A percentile compares a stretch with the other conserved stretches of the same genome.
Evolutionary conservation across 2,113 vertebrate genomes (phyloP).

Genomic region (Mustelus asterias): DNA sequence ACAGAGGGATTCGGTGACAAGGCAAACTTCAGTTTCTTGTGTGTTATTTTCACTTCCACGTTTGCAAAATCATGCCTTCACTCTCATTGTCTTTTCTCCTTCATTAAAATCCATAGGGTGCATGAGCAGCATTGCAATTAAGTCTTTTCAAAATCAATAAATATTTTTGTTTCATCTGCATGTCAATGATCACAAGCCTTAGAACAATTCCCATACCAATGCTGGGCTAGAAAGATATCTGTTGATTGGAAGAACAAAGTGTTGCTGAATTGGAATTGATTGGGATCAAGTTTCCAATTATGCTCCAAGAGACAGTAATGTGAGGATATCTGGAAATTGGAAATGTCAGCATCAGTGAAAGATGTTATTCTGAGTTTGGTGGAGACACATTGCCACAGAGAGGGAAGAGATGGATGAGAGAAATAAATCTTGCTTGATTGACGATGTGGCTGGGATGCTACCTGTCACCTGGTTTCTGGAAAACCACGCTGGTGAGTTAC

Average conservation of each 20-base stretch:
- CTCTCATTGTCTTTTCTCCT: not conserved
- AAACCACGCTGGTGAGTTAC: not conserved
- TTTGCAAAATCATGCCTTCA: not conserved
- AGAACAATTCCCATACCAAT: not conserved
- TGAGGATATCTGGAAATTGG: not conserved
- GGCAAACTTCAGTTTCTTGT: not conserved
- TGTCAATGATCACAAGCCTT: not conserved
- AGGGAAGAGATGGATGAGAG: not conserved
- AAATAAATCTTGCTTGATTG: not conserved
- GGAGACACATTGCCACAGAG: not conserved
- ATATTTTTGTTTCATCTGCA: not conserved
- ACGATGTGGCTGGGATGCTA: not conserved
- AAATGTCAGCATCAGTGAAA: conserved; percentile 6
- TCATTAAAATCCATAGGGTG: not conserved
- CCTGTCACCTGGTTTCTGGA: not conserved
- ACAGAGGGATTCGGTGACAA: not conserved
- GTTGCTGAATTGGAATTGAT: not conserved
- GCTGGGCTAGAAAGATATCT: not conserved
- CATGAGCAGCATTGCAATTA: not conserved
- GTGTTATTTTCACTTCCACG: not conserved
- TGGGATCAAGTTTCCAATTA: not conserved
- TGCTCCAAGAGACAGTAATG: not conserved
- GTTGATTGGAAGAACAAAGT: not conserved
- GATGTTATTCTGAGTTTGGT: not conserved
- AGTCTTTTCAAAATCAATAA: not conserved